Evolutionary conservation across 1,140 invertebrate genomes (phyloP), one percentile per base, ranked within the genome.

Genomic region (Penaeus japonicus): DNA sequence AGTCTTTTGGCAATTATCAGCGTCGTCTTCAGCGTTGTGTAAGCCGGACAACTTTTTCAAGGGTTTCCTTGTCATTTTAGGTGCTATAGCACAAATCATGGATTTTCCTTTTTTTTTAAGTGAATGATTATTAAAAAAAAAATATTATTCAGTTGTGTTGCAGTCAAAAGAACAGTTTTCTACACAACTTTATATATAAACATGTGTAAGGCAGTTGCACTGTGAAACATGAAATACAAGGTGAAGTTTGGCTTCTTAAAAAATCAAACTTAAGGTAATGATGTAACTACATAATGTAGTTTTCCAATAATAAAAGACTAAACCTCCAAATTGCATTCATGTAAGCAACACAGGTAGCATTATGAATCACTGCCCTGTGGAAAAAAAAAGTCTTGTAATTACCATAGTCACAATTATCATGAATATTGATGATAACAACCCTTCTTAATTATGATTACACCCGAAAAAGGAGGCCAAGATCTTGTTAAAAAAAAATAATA

Each of bases 121-220:
- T 80, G 57, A 84, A 24, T 59, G 80, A 59, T 89, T 59, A 70
- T 81, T 80, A 39, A 32, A 62, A 24, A 89, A 84, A 39, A 80
- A 87, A 87, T 30, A 59, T 78, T 85, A 85, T 85, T 84, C 65
- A 88, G 87, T 88, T 88, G 87, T 88, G 87, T 88, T 88, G 70
- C 87, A 89, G 82, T 89, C 83, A 89, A 89, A 89, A 89, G 85
- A 85, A 85, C 77, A 79, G 78, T 89, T 89, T 89, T 89, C 87
- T 89, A 89, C 87, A 89, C 87, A 89, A 89, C 82, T 89, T 89
- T 89, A 78, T 89, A 89, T 89, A 85, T 89, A 89, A 89, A 84
- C 75, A 89, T 85, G 82, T 89, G 87, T 89, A 89, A 89, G 87
- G 87, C 87, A 89, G 87, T 89, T 89, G 87, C 87, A 89, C 82